A percentile compares a stretch with the other conserved stretches of the same genome.
Evolutionary conservation across 2,888 invertebrate genomes (phyloP).

Genomic region (Apamea crenata): DNA sequence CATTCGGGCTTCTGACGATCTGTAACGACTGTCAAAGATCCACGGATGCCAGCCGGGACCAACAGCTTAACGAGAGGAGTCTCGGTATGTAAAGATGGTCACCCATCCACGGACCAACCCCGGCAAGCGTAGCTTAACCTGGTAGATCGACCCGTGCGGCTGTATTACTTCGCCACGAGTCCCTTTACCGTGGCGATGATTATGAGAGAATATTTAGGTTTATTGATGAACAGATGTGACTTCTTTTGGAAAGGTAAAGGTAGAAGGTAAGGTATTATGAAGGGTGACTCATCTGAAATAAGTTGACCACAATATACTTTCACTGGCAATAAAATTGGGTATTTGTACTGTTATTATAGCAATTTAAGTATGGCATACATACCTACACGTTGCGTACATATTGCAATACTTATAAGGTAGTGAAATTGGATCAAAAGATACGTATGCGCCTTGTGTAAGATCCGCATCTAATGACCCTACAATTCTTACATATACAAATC

Average conservation of each 20-base stretch:
- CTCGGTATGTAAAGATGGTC: neutral
- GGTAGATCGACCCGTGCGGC: neutral
- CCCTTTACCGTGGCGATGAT: neutral
- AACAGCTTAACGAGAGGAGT: neutral
- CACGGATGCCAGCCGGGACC: neutral
- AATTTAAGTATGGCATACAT: slow-evolving; percentile 44
- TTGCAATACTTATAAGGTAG: slow-evolving; percentile 31
- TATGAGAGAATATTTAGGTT: slow-evolving; percentile 23
- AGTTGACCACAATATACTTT: slow-evolving; percentile 46
- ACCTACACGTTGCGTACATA: slow-evolving; percentile 30
- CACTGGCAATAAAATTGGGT: slow-evolving; percentile 54
- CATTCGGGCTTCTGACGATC: neutral
- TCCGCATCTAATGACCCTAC: slow-evolving; percentile 51
- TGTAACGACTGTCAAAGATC: neutral
- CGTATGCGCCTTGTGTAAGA: slow-evolving; percentile 42
- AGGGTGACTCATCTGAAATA: slow-evolving; percentile 50
- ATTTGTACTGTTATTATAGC: slow-evolving; percentile 43
- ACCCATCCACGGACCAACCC: neutral
- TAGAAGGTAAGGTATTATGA: neutral
- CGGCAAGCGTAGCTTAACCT: neutral
- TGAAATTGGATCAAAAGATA: slow-evolving; percentile 47
- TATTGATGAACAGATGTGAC: slow-evolving; percentile 8
- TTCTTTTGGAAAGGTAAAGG: slow-evolving; percentile 21
- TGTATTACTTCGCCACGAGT: neutral
- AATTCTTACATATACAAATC: neutral